Evolutionary conservation across 2,797 vertebrate genomes (phyloP).

Genomic region (Kryptopterus vitreolus): DNA sequence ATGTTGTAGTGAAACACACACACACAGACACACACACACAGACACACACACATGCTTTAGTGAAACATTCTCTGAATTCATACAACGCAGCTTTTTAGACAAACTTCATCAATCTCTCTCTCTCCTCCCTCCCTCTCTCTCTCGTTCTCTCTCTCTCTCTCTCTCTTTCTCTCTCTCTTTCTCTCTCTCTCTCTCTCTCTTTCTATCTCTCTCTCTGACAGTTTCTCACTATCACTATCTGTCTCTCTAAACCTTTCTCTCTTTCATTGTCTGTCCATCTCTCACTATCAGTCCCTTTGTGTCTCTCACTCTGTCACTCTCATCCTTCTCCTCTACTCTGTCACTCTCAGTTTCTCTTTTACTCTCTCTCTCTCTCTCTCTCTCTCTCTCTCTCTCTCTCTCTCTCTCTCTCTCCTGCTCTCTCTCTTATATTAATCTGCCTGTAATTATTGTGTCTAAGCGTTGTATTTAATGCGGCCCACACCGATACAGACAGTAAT

Average conservation of each 20-base stretch:
- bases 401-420: background rate
- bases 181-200: no score
- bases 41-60: no score
- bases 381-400: slow-evolving; percentile 15
- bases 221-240: no score
- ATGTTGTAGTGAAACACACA: no score
- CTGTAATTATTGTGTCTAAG: slow-evolving; percentile 43
- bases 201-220: no score
- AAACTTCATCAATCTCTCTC: slow-evolving; percentile 9
- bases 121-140: background rate
- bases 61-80: slow-evolving; percentile 55
- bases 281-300: slow-evolving; percentile 7
- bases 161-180: no score
- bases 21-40: no score
- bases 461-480: slow-evolving; percentile 38
- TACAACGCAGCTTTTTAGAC: slow-evolving; percentile 58
- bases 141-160: background rate
- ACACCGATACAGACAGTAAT: slow-evolving; percentile 15
- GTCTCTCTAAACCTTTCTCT: slow-evolving; percentile 24
- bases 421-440: slow-evolving; percentile 45
- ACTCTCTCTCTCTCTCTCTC: slow-evolving; percentile 35
- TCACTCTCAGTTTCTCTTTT: slow-evolving; percentile 19
- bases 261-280: slow-evolving; percentile 15
- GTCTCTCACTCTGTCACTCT: no score
- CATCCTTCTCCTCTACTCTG: background rate